Conservation (phyloP, 1,140 invertebrate species). For the Diploscapter pachys region DNA sequence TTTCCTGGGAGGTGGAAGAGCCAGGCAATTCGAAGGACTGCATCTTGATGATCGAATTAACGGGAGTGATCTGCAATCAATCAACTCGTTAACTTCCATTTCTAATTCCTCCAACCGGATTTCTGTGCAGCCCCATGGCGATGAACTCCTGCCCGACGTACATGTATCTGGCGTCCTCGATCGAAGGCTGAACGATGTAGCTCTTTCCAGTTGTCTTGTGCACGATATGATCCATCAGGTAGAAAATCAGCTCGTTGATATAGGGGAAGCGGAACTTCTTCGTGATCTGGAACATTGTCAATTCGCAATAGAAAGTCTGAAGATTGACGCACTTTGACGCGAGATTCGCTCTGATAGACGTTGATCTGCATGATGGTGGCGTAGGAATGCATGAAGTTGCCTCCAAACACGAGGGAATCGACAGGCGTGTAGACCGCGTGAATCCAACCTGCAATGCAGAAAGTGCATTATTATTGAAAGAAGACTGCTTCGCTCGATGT, state of each 20-base stretch:
- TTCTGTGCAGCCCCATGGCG: conserved; percentile 4
- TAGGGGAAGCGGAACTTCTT: conserved; percentile 95
- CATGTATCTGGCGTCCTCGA: conserved; percentile 7
- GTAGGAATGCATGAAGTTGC: conserved; percentile 93
- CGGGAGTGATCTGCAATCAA: not conserved
- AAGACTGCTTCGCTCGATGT: conserved; percentile 10
- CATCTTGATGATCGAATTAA: too few relatives aligned
- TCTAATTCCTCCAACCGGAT: conserved; percentile 1
- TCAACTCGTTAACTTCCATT: not conserved
- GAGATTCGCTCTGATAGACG: conserved; percentile 87
- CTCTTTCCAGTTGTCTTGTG: conserved; percentile 78
- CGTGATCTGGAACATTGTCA: conserved; percentile 70
- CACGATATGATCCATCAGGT: conserved; percentile 88
- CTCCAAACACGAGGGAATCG: conserved; percentile 93
- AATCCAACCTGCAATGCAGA: conserved; percentile 75
- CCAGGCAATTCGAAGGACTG: too few relatives aligned
- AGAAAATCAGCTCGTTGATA: conserved; percentile 96
- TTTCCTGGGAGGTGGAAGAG: too few relatives aligned
- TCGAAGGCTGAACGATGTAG: conserved; percentile 31
- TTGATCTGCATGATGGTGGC: conserved; percentile 68
- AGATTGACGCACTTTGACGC: conserved; percentile 61
- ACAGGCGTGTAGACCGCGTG: conserved; percentile 93
- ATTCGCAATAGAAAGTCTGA: conserved; percentile 42
- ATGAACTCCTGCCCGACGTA: conserved; percentile 31
- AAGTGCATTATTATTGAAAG: conserved; percentile 9